Conservation (phyloP, 2,797 vertebrate genomes). For the Onychomys leucogaster region DNA sequence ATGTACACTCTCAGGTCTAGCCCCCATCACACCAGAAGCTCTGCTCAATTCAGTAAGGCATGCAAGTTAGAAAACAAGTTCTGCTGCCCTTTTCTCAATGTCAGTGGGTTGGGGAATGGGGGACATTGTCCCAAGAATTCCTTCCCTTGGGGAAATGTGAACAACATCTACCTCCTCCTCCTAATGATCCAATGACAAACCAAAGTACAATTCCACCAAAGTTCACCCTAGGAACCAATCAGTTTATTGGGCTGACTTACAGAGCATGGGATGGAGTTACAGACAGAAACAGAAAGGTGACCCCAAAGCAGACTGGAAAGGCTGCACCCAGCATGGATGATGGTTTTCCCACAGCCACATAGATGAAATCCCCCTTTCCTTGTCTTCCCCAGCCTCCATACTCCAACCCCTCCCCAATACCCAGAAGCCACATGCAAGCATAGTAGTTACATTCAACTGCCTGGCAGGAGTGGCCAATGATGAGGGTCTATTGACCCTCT, state of each 20-base stretch:
- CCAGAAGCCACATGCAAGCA: background rate
- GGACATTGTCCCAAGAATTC: background rate
- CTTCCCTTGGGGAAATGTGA: background rate
- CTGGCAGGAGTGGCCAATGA: background rate
- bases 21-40: background rate
- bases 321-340: background rate
- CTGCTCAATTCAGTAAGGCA: background rate
- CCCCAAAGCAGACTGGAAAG: background rate
- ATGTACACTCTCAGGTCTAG: background rate
- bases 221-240: background rate
- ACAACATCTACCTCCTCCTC: background rate
- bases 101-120: background rate
- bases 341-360: background rate
- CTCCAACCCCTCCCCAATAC: background rate
- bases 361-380: background rate
- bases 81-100: conserved; percentile 10
- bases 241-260: background rate
- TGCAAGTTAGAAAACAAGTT: background rate
- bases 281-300: background rate
- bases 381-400: background rate
- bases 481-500: background rate
- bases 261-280: background rate
- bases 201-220: background rate
- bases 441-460: background rate
- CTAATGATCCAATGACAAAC: background rate